Evolutionary conservation across 1,140 invertebrate species (phyloP).

Genomic region (Glomeris maerens): DNA sequence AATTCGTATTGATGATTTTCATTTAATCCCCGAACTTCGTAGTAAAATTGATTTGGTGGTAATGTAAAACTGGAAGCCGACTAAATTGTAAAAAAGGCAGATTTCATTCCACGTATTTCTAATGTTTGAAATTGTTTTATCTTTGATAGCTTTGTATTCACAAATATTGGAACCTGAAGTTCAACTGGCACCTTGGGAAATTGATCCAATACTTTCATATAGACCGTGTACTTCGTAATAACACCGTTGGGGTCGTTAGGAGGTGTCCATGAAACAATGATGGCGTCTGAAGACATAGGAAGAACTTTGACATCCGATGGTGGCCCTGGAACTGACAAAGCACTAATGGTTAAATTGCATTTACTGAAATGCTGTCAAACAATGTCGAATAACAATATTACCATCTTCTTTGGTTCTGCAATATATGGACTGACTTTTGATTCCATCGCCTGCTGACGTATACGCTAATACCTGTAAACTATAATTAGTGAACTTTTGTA

Average conservation of each 20-base stretch:
- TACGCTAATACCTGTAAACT: conserved; percentile 3
- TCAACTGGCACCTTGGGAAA: no score
- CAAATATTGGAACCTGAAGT: no score
- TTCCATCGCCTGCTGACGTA: conserved; percentile 2
- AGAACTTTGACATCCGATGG: conserved; percentile 13
- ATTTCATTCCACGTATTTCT: background rate
- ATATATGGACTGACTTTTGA: background rate
- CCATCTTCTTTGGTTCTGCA: conserved; percentile 4
- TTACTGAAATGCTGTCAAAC: background rate
- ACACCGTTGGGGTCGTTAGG: conserved; percentile 11
- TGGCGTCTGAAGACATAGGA: conserved; percentile 9
- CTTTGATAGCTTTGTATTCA: no score
- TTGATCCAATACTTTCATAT: background rate
- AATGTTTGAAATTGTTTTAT: no score
- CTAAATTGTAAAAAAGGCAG: background rate
- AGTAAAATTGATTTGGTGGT: conserved; percentile 23
- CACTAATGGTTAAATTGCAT: background rate
- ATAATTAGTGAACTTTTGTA: conserved; percentile 9
- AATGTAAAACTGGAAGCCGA: background rate
- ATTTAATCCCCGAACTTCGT: conserved; percentile 67
- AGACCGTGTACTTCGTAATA: conserved; percentile 12
- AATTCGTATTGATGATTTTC: conserved; percentile 73
- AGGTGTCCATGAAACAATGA: conserved; percentile 11
- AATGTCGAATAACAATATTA: background rate
- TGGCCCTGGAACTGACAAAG: conserved; percentile 11